Evolutionary conservation across 2,888 invertebrate genomes (phyloP).

Genomic region (Trachelus troglodyta): DNA sequence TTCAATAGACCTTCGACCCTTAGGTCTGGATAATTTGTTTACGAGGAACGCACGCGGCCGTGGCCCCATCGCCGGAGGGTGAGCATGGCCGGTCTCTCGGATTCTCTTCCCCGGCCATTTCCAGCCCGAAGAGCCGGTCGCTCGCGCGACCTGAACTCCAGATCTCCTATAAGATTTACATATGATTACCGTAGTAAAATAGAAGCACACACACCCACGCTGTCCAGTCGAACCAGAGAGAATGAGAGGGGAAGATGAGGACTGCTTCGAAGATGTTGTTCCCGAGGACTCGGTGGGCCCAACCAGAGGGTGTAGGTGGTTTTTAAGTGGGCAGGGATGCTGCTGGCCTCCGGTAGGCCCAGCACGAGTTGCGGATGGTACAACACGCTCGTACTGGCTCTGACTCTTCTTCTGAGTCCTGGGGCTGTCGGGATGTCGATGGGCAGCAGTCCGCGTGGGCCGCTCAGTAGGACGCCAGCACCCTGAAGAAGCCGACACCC

Average conservation of each 20-base stretch:
- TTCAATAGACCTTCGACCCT: slow-evolving; percentile 67
- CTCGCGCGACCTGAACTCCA: slow-evolving; percentile 54
- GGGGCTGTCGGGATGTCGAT: slow-evolving; percentile 59
- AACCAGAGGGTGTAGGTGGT: not conserved
- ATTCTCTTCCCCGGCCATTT: slow-evolving; percentile 32
- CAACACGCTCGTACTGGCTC: slow-evolving; percentile 27
- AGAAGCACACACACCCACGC: slow-evolving; percentile 62
- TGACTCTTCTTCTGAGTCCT: slow-evolving; percentile 46
- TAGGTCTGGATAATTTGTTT: slow-evolving; percentile 67
- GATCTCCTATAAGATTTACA: slow-evolving; percentile 63
- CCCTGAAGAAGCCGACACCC: slow-evolving; percentile 64
- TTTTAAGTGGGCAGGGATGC: not conserved
- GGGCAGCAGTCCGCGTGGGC: slow-evolving; percentile 63
- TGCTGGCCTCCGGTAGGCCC: not conserved
- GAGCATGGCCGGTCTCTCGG: slow-evolving; percentile 57
- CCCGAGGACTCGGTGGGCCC: slow-evolving; percentile 7
- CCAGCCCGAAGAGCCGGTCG: slow-evolving; percentile 24
- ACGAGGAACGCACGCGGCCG: slow-evolving; percentile 63
- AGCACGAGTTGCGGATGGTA: not conserved
- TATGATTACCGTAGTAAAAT: slow-evolving; percentile 62
- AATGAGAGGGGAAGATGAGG: slow-evolving; percentile 5
- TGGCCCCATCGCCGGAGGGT: slow-evolving; percentile 50
- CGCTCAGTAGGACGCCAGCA: slow-evolving; percentile 63
- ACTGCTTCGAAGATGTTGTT: slow-evolving; percentile 5
- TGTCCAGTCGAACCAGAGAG: slow-evolving; percentile 36